Conservation (phyloP, 2,113 vertebrate species). For the Genyomyrus donnyi region DNA sequence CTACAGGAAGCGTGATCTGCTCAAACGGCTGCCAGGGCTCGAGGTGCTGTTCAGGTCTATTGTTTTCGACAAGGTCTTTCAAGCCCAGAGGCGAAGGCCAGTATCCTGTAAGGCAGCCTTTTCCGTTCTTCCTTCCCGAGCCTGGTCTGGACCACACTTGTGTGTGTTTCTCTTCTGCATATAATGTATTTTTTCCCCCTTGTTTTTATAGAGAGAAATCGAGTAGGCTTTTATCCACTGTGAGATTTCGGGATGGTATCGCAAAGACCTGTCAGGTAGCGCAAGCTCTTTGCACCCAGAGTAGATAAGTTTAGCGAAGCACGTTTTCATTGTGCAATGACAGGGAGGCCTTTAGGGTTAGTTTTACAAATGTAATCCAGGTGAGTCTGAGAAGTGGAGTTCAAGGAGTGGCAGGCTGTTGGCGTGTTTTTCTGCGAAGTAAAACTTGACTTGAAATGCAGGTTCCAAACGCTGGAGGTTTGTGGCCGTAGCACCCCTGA, state of each 20-base stretch:
- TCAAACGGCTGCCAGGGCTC: not conserved
- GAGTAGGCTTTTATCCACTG: not conserved
- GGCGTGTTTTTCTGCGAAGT: not conserved
- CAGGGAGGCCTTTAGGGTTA: not conserved
- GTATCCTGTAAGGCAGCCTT: not conserved
- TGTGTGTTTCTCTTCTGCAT: not conserved
- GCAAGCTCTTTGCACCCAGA: not conserved
- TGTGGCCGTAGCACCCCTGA: not conserved
- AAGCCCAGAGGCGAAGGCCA: not conserved
- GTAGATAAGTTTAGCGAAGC: not conserved
- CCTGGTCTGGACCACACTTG: not conserved
- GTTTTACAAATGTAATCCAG: not conserved
- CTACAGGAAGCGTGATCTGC: not conserved
- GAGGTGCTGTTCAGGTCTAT: constrained; percentile 1
- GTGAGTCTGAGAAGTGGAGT: not conserved
- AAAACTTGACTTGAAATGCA: constrained; percentile 1
- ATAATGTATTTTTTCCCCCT: not conserved
- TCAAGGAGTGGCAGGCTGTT: not conserved
- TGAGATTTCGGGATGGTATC: not conserved
- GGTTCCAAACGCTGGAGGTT: not conserved
- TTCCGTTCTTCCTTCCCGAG: not conserved
- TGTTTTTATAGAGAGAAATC: not conserved
- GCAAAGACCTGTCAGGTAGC: not conserved
- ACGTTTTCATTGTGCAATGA: not conserved
- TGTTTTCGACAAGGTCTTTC: constrained; percentile 9